Evolutionary conservation across 2,113 vertebrate genomes (phyloP), one percentile per base, ranked within the genome.

Genomic region (Parus major): DNA sequence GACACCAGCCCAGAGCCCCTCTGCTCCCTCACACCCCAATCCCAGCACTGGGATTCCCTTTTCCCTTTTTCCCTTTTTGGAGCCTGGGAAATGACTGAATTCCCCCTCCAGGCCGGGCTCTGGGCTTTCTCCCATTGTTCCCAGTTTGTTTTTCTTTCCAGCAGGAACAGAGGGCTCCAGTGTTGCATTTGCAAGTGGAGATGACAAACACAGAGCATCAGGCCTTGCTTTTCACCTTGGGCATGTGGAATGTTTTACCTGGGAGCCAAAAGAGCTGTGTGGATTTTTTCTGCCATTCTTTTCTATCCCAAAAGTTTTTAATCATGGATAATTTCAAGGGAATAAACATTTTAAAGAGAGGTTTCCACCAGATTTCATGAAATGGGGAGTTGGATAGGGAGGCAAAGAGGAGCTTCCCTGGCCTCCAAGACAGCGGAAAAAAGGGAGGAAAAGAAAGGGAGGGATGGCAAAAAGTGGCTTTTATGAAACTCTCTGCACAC

Each of bases 61-160:
- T 41, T 12, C 14, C 33, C n/a, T n/a, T n/a, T n/a, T n/a, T n/a
- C n/a, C n/a, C n/a, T n/a, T n/a, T n/a, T n/a, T n/a, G 55, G 57
- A 11, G 31, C 56, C 29, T 39, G 63, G 83, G 66, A 59, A 83
- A 64, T 56, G 9, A 3, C 25, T 42, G 44, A 41, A 80, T 78
- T 77, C 72, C 89, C 65, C 29, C 88, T 71, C 84, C 75, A 55
- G 82, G 61, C 75, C 10, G 13, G 36, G 66, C 75, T 90, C 85
- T 93, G 94, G 36, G 21, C 59, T 96, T 92, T 93, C 79, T 92
- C 90, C 85, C 56, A 49, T 77, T 90, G 90, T 93, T 77, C 64
- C 42, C 87, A 19, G 87, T 88, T 93, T 95, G 87, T 95, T 97
- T 96, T 95, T 86, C 87, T 95, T 95, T 94, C 90, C 85, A 94